Conservation (phyloP, 2,113 vertebrate genomes). For the Erythrocercus mccallii region DNA sequence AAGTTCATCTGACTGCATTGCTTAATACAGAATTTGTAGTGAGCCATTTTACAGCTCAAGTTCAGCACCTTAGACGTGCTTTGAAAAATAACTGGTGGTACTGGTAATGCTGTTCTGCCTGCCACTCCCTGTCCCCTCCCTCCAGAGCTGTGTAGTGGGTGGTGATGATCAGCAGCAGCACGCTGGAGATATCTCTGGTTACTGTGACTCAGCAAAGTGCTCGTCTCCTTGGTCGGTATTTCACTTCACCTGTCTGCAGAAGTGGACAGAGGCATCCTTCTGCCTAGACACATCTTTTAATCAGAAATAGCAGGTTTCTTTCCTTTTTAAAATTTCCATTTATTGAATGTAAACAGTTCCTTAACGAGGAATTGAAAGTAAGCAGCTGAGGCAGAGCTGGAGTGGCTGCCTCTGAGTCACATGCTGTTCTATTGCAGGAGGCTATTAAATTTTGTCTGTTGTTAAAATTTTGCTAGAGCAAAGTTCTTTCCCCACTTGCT, state of each 20-base stretch:
- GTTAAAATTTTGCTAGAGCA: background rate
- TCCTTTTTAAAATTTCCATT: background rate
- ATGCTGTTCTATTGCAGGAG: background rate
- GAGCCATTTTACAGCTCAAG: background rate
- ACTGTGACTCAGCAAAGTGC: background rate
- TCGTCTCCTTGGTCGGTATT: background rate
- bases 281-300: background rate
- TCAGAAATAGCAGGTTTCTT: background rate
- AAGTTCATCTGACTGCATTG: background rate
- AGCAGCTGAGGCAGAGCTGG: background rate
- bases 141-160: accelerated
- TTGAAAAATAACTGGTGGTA: background rate
- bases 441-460: background rate
- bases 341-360: background rate
- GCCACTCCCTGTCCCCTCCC: background rate
- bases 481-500: background rate
- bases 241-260: background rate
- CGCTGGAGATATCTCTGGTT: background rate
- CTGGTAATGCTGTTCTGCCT: background rate
- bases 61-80: background rate
- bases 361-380: conserved; percentile 17
- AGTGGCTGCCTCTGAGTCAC: background rate
- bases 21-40: background rate
- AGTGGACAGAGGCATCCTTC: background rate
- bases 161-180: background rate